phyloP scores from a whole-genome alignment of 2,113 vertebrate genomes.

The Eulemur macaco region DNA sequence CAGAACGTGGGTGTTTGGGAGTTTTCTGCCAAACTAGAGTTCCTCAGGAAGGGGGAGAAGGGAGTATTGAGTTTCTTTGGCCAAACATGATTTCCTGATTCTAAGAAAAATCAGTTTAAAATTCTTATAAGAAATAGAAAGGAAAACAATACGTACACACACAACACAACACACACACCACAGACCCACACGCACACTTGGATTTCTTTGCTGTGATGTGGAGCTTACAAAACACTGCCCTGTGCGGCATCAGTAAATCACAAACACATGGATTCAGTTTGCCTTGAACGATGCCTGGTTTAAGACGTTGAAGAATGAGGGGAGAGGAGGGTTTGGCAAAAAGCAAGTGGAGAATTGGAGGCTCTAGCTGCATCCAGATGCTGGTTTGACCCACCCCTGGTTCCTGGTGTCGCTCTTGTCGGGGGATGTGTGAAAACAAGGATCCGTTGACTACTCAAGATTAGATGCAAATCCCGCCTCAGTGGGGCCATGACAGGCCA shows the following conservation, averaged over 20 bases:
- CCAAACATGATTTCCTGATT: conserved; percentile 73
- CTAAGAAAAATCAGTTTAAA: conserved; percentile 66
- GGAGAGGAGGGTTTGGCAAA: conserved; percentile 43
- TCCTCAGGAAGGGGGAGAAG: conserved; percentile 61
- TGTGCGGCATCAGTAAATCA: conserved; percentile 55
- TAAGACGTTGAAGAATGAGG: conserved; percentile 32
- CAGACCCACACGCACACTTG: not conserved
- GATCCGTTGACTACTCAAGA: not conserved
- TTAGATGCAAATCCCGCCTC: not conserved
- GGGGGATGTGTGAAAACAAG: conserved; percentile 50
- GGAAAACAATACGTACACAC: not conserved
- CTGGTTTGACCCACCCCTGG: not conserved
- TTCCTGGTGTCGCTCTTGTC: not conserved
- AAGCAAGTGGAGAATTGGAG: conserved; percentile 20
- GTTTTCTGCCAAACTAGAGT: conserved; percentile 70
- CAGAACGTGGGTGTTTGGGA: conserved; percentile 71
- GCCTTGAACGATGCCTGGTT: conserved; percentile 45
- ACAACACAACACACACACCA: not conserved
- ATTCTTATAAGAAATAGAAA: conserved; percentile 54
- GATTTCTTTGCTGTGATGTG: not conserved
- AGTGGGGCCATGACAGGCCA: not conserved
- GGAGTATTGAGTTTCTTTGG: conserved; percentile 30
- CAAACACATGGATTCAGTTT: conserved; percentile 73
- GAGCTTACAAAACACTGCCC: conserved; percentile 31
- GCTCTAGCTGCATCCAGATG: conserved; percentile 52